Evolutionary conservation across 23 tunicate species (phyloP).

Genomic region (Ciona savignyi): DNA sequence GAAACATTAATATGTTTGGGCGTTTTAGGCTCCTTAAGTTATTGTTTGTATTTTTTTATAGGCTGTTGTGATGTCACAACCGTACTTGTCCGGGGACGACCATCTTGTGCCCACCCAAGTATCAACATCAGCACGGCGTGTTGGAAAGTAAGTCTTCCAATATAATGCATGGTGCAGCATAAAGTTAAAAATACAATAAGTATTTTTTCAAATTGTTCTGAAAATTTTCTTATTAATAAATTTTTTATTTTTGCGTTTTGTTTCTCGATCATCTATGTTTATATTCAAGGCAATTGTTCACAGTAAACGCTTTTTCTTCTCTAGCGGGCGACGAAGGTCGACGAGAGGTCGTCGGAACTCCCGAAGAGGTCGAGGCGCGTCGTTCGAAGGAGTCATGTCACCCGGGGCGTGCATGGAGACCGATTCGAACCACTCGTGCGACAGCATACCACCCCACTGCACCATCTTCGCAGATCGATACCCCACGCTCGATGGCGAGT

Average conservation of each 20-base stretch:
- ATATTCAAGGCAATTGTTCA: too few species aligned
- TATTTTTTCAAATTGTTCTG: too few species aligned
- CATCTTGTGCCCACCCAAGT: background rate
- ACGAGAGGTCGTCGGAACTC: slow-evolving; percentile 25
- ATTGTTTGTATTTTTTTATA: background rate
- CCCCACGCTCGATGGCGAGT: slow-evolving; percentile 10
- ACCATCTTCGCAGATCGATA: background rate
- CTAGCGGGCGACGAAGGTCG: slow-evolving; percentile 12
- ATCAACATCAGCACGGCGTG: background rate
- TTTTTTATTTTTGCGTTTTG: too few species aligned
- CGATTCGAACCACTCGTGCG: slow-evolving; percentile 46
- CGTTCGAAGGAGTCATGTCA: slow-evolving; percentile 53
- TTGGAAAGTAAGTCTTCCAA: background rate
- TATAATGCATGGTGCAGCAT: background rate
- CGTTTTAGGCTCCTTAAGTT: too few species aligned
- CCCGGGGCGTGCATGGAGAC: slow-evolving; percentile 26
- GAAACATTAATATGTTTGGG: too few species aligned
- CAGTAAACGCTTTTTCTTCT: too few species aligned
- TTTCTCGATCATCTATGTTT: too few species aligned
- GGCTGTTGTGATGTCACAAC: background rate
- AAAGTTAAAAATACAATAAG: too few species aligned
- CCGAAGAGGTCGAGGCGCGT: slow-evolving; percentile 12
- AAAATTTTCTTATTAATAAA: too few species aligned
- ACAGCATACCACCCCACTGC: slow-evolving; percentile 4
- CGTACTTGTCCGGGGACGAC: background rate